Percentiles rank a stretch among this genome's conserved stretches.
Evolutionary conservation across 2,888 invertebrate genomes (phyloP).

Genomic region (Amiota mariae): DNA sequence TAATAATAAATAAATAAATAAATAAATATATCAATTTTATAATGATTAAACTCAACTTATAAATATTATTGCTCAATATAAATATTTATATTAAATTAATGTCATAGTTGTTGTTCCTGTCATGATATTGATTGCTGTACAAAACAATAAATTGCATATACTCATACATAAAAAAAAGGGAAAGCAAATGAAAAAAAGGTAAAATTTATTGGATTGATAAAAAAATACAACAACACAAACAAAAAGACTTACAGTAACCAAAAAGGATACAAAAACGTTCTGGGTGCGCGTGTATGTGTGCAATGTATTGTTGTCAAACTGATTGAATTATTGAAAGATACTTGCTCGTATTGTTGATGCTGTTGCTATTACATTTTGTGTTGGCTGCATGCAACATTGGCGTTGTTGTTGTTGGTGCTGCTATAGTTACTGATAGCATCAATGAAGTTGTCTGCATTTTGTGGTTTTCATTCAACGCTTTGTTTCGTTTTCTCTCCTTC

Average conservation of each 20-base stretch:
- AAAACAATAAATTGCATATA: slow-evolving; percentile 43
- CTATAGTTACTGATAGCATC: slow-evolving; percentile 5
- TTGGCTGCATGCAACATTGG: not conserved
- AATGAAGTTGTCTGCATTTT: slow-evolving; percentile 17
- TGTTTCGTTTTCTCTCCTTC: slow-evolving; percentile 9
- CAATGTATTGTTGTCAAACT: slow-evolving; percentile 16
- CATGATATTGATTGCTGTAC: slow-evolving; percentile 32
- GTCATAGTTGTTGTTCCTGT: slow-evolving; percentile 20
- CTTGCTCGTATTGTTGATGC: not conserved
- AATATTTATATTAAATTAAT: not conserved
- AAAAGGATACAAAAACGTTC: slow-evolving; percentile 2
- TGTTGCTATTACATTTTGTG: not conserved
- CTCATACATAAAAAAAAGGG: too few species aligned
- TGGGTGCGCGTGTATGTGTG: not conserved
- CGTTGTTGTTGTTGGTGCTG: not conserved
- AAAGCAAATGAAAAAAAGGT: slow-evolving; percentile 23
- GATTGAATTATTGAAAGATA: slow-evolving; percentile 34
- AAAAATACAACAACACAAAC: slow-evolving; percentile 28
- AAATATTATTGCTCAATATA: slow-evolving; percentile 1
- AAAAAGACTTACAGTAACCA: not conserved
- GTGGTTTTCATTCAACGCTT: slow-evolving; percentile 11
- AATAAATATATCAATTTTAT: not conserved
- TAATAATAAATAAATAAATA: not conserved
- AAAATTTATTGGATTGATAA: slow-evolving; percentile 46
- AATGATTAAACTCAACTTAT: not conserved